Evolutionary conservation across 2,888 invertebrate genomes (phyloP), one percentile per base, ranked within the genome.

Genomic region (Terebella lapidaria): DNA sequence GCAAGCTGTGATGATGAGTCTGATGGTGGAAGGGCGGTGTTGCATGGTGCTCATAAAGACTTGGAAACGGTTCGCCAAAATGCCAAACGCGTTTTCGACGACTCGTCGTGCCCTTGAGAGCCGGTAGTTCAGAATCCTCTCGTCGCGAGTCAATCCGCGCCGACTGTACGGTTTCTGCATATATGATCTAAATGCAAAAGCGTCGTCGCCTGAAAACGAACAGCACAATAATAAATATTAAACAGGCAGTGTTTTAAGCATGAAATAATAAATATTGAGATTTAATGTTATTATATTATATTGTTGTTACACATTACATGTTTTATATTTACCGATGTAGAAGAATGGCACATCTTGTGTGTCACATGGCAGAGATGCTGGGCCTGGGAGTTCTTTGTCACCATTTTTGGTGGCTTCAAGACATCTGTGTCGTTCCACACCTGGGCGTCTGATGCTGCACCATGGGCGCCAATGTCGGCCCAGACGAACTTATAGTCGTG

Each of bases 291-390:
- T n/a, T n/a, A n/a, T n/a, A n/a, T n/a, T n/a, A n/a, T n/a, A n/a
- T n/a, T n/a, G n/a, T n/a, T n/a, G n/a, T n/a, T n/a, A n/a, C n/a
- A n/a, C n/a, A n/a, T n/a, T n/a, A n/a, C n/a, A n/a, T n/a, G n/a
- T n/a, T n/a, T n/a, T 55, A 45, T 35, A 51, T 42, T 57, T 57
- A 47, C 62, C 67, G 29, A 65, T 42, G 25, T 63, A 42, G 20
- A 61, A 42, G 15, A 57, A 63, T 47, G 55, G 65, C 54, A 64
- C 56, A 54, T 26, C 57, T 58, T 18, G 55, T 20, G 24, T 35
- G 42, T 35, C 42, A 35, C n/a, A 15, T 15, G 42, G 42, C 10
- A 35, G 10, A n/a, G 42, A n/a, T 18, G 15, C 49, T 18, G 49
- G 15, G 20, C 20, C 49, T 18, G 49, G 18, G 5, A 10, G 20